Conservation (phyloP, 2,888 invertebrate genomes). For the Scaptomyza parva region DNA sequence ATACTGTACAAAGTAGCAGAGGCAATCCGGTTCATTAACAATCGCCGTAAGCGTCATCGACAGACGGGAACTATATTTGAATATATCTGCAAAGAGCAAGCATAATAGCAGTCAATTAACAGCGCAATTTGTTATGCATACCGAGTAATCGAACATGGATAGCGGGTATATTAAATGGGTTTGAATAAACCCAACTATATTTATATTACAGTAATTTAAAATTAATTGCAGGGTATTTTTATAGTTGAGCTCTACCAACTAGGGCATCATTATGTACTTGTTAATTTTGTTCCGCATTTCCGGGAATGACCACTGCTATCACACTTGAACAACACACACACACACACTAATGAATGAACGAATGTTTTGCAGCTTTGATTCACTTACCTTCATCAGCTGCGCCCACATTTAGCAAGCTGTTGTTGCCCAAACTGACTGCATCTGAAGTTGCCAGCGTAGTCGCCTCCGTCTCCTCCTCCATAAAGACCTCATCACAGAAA, state of each 20-base stretch:
- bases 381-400: slow-evolving; percentile 67
- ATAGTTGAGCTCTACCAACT: neutral
- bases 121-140: slow-evolving; percentile 22
- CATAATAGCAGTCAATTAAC: slow-evolving; percentile 29
- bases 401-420: slow-evolving; percentile 58
- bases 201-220: neutral
- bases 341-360: neutral
- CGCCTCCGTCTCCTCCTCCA: slow-evolving; percentile 63
- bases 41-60: slow-evolving; percentile 91
- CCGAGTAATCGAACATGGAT: neutral
- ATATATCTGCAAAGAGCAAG: slow-evolving; percentile 67
- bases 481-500: slow-evolving; percentile 81
- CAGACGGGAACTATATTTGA: slow-evolving; percentile 86
- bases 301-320: slow-evolving; percentile 24
- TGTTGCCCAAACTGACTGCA: slow-evolving; percentile 62
- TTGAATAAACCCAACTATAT: neutral
- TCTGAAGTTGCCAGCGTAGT: slow-evolving; percentile 36
- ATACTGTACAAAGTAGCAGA: slow-evolving; percentile 94
- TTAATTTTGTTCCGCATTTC: slow-evolving; percentile 9
- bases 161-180: neutral
- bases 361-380: slow-evolving; percentile 12
- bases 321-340: slow-evolving; percentile 17
- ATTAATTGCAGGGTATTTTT: neutral
- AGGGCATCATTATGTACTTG: neutral
- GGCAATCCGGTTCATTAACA: slow-evolving; percentile 91